Percentiles rank a stretch among this genome's conserved stretches.
Conservation (phyloP, 2,797 vertebrate species). For the Muscicapa comitata region DNA sequence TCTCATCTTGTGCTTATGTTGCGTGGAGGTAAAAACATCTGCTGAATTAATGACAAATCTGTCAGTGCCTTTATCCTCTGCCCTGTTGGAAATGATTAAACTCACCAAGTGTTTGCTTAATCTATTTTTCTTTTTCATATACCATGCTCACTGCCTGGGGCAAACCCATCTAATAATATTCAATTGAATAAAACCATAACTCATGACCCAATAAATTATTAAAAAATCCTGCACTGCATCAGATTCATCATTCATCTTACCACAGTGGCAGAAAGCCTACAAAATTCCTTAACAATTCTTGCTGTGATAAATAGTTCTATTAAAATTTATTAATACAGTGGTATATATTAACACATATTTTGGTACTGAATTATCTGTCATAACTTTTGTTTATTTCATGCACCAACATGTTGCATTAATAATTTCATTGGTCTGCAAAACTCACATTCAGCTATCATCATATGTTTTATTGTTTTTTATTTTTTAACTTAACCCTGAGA, state of each 20-base stretch:
- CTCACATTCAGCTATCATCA: background rate
- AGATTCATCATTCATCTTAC: slow-evolving; percentile 73
- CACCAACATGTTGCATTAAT: background rate
- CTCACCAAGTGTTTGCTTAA: slow-evolving; percentile 74
- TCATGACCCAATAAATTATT: slow-evolving; percentile 83
- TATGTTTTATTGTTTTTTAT: background rate
- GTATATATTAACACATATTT: slow-evolving; percentile 60
- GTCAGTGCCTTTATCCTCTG: slow-evolving; percentile 55
- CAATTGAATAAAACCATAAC: slow-evolving; percentile 79
- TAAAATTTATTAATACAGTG: slow-evolving; percentile 71
- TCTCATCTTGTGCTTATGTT: slow-evolving; percentile 67
- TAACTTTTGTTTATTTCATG: background rate
- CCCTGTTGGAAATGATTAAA: slow-evolving; percentile 76
- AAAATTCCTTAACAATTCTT: slow-evolving; percentile 60
- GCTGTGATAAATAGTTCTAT: slow-evolving; percentile 73
- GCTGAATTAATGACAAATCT: slow-evolving; percentile 72
- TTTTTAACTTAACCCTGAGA: background rate
- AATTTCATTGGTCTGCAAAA: slow-evolving; percentile 20
- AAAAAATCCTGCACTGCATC: slow-evolving; percentile 62
- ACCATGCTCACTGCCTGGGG: slow-evolving; percentile 65
- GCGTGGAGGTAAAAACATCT: slow-evolving; percentile 62
- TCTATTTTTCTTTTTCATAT: slow-evolving; percentile 73
- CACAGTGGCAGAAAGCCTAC: slow-evolving; percentile 61
- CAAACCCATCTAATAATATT: slow-evolving; percentile 80
- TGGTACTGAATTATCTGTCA: slow-evolving; percentile 55